Evolutionary conservation across 92 coral and sea anemone genomes (phyloP), one percentile per base, ranked within the genome.

Genomic region (Desmophyllum pertusum): DNA sequence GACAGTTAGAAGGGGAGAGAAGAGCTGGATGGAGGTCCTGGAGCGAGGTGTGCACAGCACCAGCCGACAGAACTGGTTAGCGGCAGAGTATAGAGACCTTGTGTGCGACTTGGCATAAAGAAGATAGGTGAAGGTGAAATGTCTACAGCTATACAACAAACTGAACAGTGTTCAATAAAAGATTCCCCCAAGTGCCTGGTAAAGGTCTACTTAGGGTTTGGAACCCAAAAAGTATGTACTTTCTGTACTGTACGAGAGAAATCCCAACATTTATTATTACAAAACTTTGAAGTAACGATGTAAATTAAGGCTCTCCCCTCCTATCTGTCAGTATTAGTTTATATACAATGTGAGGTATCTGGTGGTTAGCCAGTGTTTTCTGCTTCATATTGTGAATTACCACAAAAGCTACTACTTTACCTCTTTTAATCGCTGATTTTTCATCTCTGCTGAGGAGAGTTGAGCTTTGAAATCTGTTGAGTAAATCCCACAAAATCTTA

Each of bases 391-490:
- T 48, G 6, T 10, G 14, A 45, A 45, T 1, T 55, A 15, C 36
- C 4, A 39, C 40, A 62, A 23, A 62, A 19, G 21, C 9, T 2
- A 17, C 1, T 72, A 21, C 7, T 50, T 48, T 73, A 94, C 98
- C 91, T 96, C 99, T 76, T 96, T 96, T 6, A 96, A 63, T 65
- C 99, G 88, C 39, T 94, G 98, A 75, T 94, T 96, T 85, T 91
- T 94, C 77, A 95, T 86, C 81, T 96, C 99, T 3, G 98, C 92
- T 11, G 94, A 87, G 9, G 96, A 92, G 42, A 96, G 70, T 81
- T 96, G 99, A 0, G 96, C 99, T 84, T 96, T 93, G n/a, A 96
- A 91, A 74, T 96, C 99, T 96, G 90, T 29, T 43, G 21, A 69
- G n/a, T 15, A 27, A 43, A 14, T 17, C 29, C 27, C 30, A 40